Evolutionary conservation across 2,797 vertebrate genomes (phyloP).

Genomic region (Tinamus major): DNA sequence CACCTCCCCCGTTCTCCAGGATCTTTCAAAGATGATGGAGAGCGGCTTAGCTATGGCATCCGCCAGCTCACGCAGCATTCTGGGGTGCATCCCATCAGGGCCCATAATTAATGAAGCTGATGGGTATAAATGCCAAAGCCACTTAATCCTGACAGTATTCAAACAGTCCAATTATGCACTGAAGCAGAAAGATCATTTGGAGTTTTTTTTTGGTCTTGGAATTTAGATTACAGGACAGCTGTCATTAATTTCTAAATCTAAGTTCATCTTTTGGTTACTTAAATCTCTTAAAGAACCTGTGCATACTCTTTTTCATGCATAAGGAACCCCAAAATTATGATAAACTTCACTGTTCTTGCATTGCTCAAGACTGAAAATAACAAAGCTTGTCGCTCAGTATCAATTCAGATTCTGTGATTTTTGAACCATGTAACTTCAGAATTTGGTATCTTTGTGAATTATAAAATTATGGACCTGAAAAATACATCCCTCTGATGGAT

Average conservation of each 20-base stretch:
- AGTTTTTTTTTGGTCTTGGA: not conserved
- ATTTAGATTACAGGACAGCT: not conserved
- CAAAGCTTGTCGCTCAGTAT: not conserved
- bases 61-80: too few relatives aligned
- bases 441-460: not conserved
- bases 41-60: too few relatives aligned
- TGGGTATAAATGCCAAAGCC: not conserved
- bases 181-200: not conserved
- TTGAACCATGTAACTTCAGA: not conserved
- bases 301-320: not conserved
- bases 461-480: slow-evolving; percentile 14
- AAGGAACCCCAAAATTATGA: not conserved
- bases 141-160: not conserved
- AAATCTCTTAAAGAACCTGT: not conserved
- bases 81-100: too few relatives aligned
- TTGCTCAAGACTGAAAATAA: not conserved
- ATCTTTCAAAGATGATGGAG: too few relatives aligned
- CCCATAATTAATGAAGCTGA: not conserved
- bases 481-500: not conserved
- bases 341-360: not conserved
- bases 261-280: not conserved
- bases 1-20: too few relatives aligned
- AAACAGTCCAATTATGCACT: not conserved
- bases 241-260: not conserved
- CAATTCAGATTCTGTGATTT: not conserved